These are phyloP conservation scores for Trypoxylus dichotomus DNA, from an alignment of 1,140 invertebrate species.

Conservation along the genomic window DNA sequence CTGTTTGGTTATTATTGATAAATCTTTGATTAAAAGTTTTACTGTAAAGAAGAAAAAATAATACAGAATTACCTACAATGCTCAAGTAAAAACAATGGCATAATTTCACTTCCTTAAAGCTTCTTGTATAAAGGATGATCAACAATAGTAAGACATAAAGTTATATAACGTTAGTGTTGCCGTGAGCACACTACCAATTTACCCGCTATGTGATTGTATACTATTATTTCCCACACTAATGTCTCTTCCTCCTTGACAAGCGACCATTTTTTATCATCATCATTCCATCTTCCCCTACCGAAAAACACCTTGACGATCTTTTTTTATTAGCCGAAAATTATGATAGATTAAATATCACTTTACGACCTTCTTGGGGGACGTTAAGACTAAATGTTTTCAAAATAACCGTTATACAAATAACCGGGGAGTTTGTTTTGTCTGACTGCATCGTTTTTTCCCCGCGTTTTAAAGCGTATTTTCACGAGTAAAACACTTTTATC, in stretches of 20 bases:
- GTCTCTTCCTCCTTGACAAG: background rate
- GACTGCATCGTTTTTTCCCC: background rate
- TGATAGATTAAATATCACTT: constrained; percentile 33
- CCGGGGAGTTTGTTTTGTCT: constrained; percentile 18
- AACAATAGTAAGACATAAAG: too few relatives aligned
- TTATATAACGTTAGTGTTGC: too few relatives aligned
- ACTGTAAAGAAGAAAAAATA: too few relatives aligned
- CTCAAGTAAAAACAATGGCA: too few relatives aligned
- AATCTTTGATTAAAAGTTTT: too few relatives aligned
- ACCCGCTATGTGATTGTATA: too few relatives aligned
- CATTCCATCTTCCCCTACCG: background rate
- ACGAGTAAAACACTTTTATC: constrained; percentile 8
- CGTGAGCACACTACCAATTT: too few relatives aligned
- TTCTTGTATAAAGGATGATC: too few relatives aligned
- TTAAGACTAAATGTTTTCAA: constrained; percentile 4
- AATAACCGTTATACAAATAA: constrained; percentile 23
- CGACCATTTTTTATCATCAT: background rate
- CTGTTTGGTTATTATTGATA: too few relatives aligned
- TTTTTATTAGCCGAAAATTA: constrained; percentile 33
- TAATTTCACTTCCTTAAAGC: too few relatives aligned
- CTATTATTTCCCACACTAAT: too few relatives aligned
- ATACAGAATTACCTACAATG: too few relatives aligned
- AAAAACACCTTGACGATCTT: constrained; percentile 24
- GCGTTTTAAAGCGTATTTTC: constrained; percentile 6
- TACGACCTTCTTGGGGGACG: constrained; percentile 18